phyloP scores from a whole-genome alignment of 2,797 vertebrate genomes.

The Hybognathus amarus region DNA sequence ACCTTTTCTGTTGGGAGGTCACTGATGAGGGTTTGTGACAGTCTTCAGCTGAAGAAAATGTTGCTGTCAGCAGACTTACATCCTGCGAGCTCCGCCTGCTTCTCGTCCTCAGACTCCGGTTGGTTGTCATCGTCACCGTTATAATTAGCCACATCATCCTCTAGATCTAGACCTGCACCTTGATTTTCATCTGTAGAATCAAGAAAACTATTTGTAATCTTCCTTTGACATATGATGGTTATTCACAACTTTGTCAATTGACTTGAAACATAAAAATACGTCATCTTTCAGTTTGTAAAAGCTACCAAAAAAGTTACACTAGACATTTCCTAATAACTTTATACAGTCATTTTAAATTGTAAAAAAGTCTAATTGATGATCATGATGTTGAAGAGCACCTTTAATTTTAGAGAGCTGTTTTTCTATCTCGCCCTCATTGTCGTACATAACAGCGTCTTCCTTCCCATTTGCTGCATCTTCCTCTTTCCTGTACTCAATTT shows the following conservation, averaged over 20 bases:
- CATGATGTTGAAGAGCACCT: slow-evolving; percentile 39
- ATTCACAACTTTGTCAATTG: not conserved
- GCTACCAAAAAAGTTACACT: not conserved
- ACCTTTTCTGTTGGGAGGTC: not conserved
- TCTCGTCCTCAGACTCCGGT: slow-evolving; percentile 91
- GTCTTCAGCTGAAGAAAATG: slow-evolving; percentile 8
- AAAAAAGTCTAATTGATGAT: not conserved
- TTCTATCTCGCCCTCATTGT: slow-evolving; percentile 60
- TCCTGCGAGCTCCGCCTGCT: slow-evolving; percentile 85
- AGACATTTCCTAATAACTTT: not conserved
- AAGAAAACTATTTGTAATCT: not conserved
- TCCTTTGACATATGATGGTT: not conserved
- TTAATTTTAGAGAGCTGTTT: slow-evolving; percentile 57
- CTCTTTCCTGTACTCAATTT: not conserved
- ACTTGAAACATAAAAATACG: not conserved
- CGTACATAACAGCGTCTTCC: slow-evolving; percentile 54
- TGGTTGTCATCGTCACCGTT: slow-evolving; percentile 90
- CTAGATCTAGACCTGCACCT: slow-evolving; percentile 69
- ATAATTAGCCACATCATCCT: slow-evolving; percentile 81
- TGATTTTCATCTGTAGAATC: slow-evolving; percentile 43
- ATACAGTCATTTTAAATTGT: not conserved
- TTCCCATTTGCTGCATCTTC: slow-evolving; percentile 3
- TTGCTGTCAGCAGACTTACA: slow-evolving; percentile 51
- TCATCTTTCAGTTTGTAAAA: not conserved
- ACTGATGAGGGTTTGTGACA: slow-evolving; percentile 8